These are phyloP conservation scores for Ciconia boyciana DNA, from an alignment of 2,113 vertebrate species.

Conservation along the genomic window DNA sequence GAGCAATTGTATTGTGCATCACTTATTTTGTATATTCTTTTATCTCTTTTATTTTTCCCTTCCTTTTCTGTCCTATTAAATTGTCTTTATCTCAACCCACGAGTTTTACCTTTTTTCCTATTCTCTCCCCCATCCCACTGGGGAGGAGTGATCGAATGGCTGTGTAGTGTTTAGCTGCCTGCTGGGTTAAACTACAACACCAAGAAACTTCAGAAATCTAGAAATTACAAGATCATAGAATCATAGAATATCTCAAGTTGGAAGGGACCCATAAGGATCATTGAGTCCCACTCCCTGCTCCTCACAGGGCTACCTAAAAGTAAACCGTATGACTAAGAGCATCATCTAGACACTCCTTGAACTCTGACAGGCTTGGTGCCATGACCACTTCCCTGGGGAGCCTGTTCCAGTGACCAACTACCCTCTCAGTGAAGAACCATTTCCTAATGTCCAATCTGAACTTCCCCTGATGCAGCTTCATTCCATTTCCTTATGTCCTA, in stretches of 20 bases:
- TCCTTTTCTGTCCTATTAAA: no score
- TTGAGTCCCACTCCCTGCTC: neutral
- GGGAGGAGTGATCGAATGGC: no score
- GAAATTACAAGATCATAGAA: neutral
- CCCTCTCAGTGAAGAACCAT: neutral
- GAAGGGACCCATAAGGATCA: neutral
- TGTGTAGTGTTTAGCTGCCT: no score
- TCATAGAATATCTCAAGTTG: neutral
- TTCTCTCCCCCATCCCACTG: no score
- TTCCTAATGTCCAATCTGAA: neutral
- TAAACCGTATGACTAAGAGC: neutral
- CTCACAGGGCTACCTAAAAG: neutral
- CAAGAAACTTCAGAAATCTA: neutral
- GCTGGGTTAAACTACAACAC: no score
- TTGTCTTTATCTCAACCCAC: no score
- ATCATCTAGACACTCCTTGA: neutral
- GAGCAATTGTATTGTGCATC: no score
- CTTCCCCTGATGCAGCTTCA: neutral
- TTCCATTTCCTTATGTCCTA: neutral
- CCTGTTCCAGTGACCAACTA: neutral
- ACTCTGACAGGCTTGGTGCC: neutral
- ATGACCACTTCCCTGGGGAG: neutral
- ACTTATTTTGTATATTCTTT: no score
- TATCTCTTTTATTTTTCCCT: no score
- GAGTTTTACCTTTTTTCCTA: no score